phyloP scores from a whole-genome alignment of 2,113 vertebrate genomes.

The Dasyornis broadbenti region DNA sequence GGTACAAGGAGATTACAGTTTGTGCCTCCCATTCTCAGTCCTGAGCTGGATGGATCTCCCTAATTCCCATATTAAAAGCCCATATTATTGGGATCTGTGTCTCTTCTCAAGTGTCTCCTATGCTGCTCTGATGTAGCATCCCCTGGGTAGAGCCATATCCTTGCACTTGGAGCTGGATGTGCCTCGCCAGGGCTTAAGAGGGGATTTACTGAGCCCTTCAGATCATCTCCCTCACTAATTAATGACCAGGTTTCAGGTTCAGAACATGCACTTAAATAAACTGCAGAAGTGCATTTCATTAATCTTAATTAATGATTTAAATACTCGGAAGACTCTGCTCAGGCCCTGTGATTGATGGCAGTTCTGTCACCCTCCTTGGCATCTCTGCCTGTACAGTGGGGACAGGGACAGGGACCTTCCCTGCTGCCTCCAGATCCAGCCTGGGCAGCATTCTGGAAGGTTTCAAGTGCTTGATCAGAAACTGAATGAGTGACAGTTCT shows the following conservation, averaged over 20 bases:
- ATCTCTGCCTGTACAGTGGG: background rate
- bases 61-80: background rate
- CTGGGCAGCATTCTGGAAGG: background rate
- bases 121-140: background rate
- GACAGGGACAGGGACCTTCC: background rate
- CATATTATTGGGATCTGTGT: background rate
- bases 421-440: background rate
- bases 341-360: background rate
- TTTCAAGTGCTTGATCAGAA: background rate
- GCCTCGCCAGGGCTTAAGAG: background rate
- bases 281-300: background rate
- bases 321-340: background rate
- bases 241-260: background rate
- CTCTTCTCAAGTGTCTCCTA: background rate
- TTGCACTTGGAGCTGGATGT: background rate
- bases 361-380: background rate
- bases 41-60: background rate
- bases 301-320: slow-evolving; percentile 37
- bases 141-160: background rate
- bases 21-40: background rate
- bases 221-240: slow-evolving; percentile 10
- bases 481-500: background rate
- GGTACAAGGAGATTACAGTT: background rate
- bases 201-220: background rate
- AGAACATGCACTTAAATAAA: slow-evolving; percentile 1